Evolutionary conservation across 2,888 invertebrate species (phyloP).

Genomic region (Peribatodes rhomboidaria): DNA sequence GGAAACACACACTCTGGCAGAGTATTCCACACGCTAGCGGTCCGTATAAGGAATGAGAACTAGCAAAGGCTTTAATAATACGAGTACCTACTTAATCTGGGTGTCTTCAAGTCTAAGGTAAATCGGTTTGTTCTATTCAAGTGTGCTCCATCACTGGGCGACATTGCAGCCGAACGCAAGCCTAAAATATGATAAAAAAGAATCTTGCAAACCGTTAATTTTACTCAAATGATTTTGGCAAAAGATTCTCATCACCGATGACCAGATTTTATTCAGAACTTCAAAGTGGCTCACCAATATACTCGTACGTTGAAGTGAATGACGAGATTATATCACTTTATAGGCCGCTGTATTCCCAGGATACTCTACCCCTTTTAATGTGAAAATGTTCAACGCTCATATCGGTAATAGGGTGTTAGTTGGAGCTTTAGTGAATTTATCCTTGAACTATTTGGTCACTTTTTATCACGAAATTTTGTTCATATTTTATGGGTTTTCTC

Average conservation of each 20-base stretch:
- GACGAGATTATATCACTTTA: constrained; percentile 12
- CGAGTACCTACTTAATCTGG: no score
- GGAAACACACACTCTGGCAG: no score
- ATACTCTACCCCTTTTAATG: not conserved
- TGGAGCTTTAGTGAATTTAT: not conserved
- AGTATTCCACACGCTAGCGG: no score
- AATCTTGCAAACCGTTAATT: no score
- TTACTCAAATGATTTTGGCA: not conserved
- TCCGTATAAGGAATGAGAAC: no score
- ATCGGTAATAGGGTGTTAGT: constrained; percentile 16
- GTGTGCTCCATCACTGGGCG: no score
- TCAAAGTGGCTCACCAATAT: not conserved
- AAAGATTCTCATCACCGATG: not conserved
- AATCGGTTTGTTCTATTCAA: no score
- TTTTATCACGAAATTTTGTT: constrained; percentile 9
- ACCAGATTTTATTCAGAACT: no score
- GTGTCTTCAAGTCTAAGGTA: no score
- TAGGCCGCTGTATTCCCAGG: constrained; percentile 1
- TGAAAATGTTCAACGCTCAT: constrained; percentile 6
- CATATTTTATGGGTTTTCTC: constrained; percentile 8
- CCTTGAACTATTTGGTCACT: constrained; percentile 11
- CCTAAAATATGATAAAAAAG: no score
- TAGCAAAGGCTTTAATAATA: no score
- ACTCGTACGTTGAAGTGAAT: not conserved
- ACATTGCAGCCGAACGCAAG: no score